These are phyloP conservation scores for Manis javanica DNA, from an alignment of 2,797 vertebrate species.

Conservation along the genomic window DNA sequence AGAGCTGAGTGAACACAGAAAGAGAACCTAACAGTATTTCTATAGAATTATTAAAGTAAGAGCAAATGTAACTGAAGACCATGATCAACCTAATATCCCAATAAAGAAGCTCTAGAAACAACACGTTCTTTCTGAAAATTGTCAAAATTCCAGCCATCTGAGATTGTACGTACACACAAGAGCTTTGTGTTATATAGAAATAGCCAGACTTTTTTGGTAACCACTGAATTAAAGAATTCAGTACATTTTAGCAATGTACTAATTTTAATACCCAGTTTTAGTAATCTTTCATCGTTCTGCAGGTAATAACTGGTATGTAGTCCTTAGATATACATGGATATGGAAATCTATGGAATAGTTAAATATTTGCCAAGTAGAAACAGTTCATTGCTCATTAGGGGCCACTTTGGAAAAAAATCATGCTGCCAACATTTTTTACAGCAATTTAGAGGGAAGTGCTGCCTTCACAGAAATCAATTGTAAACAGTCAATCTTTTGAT, in stretches of 20 bases:
- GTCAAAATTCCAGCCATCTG: constrained; percentile 16
- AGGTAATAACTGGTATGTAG: not conserved
- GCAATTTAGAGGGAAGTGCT: not conserved
- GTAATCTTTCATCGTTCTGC: not conserved
- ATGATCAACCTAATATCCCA: not conserved
- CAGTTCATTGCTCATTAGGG: not conserved
- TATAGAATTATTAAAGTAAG: not conserved
- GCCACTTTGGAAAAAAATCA: not conserved
- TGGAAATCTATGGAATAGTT: constrained; percentile 38
- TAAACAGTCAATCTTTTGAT: constrained; percentile 8
- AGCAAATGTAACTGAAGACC: not conserved
- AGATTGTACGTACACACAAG: not conserved
- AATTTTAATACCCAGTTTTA: constrained; percentile 1
- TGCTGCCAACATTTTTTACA: not conserved
- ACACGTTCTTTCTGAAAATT: constrained; percentile 14
- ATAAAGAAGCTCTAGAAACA: not conserved
- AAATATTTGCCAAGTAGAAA: constrained; percentile 48
- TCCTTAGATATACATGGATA: not conserved
- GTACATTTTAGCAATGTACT: constrained; percentile 43
- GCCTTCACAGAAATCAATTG: not conserved
- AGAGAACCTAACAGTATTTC: not conserved
- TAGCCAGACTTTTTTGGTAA: not conserved
- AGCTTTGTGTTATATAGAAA: constrained; percentile 21
- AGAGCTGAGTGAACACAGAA: constrained; percentile 19
- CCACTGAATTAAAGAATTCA: not conserved